Evolutionary conservation across 2,113 vertebrate species (phyloP).

Genomic region (Pygoscelis antarcticus): DNA sequence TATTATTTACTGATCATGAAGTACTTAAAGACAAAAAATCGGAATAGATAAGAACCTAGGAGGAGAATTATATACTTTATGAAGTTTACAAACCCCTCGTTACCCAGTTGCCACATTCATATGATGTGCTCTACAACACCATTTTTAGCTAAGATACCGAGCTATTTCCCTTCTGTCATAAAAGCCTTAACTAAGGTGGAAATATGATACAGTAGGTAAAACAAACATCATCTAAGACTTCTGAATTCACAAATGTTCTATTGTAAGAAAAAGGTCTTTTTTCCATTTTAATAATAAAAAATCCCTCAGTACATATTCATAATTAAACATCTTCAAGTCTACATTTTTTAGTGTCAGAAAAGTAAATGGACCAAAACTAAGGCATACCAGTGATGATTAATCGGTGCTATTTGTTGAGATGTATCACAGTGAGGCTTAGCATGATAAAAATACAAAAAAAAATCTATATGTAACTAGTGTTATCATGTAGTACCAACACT

Average conservation of each 20-base stretch:
- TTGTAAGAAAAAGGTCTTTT: background rate
- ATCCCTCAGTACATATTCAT: constrained; percentile 18
- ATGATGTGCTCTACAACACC: background rate
- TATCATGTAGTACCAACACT: background rate
- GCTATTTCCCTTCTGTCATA: background rate
- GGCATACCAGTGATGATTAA: constrained; percentile 39
- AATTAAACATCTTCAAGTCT: constrained; percentile 55
- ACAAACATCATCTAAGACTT: constrained; percentile 6
- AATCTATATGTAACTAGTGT: background rate
- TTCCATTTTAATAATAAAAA: constrained; percentile 29
- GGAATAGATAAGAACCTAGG: constrained; percentile 48
- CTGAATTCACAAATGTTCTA: background rate
- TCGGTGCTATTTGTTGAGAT: background rate
- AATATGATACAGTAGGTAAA: constrained; percentile 4
- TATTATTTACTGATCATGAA: constrained; percentile 81
- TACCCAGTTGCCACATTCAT: constrained; percentile 1
- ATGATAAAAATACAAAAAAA: background rate
- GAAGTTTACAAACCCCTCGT: constrained; percentile 55
- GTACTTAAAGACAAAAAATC: constrained; percentile 68
- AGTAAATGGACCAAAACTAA: constrained; percentile 54
- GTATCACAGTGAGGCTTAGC: background rate
- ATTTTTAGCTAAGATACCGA: background rate
- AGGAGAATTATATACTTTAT: constrained; percentile 45
- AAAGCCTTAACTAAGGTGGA: constrained; percentile 13
- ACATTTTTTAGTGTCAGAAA: background rate